A percentile compares a stretch with the other conserved stretches of the same genome.
phyloP scores from a whole-genome alignment of 2,888 invertebrate genomes.

The Pristionchus japonicus region DNA sequence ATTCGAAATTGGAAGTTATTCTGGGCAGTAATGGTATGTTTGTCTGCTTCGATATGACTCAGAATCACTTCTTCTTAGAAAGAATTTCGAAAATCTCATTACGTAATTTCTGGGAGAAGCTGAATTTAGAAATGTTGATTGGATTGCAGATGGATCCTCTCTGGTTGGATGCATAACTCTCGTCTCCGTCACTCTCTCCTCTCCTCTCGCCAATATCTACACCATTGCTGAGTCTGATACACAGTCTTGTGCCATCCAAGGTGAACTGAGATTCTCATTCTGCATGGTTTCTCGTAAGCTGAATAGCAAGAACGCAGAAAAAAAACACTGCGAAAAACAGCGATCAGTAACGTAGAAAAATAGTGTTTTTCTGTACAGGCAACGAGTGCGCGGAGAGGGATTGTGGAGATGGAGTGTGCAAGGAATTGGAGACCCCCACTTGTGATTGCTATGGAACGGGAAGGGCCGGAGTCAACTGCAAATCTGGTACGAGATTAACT shows the following conservation, averaged over 20 bases:
- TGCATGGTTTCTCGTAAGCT: no score
- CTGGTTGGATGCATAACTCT: slow-evolving; percentile 59
- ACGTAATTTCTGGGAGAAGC: neutral
- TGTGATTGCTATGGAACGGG: slow-evolving; percentile 63
- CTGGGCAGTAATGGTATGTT: slow-evolving; percentile 41
- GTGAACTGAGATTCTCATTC: neutral
- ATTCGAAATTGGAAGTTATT: slow-evolving; percentile 30
- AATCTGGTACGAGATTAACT: slow-evolving; percentile 48
- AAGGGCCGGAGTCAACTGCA: slow-evolving; percentile 60
- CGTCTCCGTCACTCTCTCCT: slow-evolving; percentile 52
- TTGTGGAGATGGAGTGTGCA: slow-evolving; percentile 58
- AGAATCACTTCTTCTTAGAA: neutral
- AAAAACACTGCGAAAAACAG: no score
- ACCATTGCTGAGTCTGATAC: slow-evolving; percentile 39
- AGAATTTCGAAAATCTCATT: neutral
- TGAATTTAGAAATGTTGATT: neutral
- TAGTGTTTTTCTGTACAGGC: slow-evolving; percentile 21
- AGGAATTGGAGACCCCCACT: slow-evolving; percentile 55
- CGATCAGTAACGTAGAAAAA: neutral
- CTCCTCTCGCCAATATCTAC: neutral
- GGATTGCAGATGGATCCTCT: slow-evolving; percentile 46
- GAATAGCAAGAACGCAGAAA: no score
- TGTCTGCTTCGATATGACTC: neutral
- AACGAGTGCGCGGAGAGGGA: slow-evolving; percentile 55
- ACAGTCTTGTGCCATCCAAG: neutral